These are phyloP conservation scores for Myotis findleyi DNA, from an alignment of 2,797 vertebrate species.

Conservation along the genomic window DNA sequence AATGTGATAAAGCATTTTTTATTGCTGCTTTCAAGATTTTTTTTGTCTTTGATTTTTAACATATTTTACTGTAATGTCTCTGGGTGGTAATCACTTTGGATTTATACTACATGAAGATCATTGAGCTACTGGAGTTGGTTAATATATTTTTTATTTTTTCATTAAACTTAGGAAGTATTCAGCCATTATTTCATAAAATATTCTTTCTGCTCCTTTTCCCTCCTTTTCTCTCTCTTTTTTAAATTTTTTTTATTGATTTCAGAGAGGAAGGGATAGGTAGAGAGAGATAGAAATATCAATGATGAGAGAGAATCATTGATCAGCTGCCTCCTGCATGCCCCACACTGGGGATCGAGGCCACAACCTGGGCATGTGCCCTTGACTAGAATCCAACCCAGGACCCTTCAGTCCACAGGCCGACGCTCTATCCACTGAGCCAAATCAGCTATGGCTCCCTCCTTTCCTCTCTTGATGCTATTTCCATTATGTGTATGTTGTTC, in stretches of 20 bases:
- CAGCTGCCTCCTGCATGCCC: too few species aligned
- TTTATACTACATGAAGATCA: background rate
- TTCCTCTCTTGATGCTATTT: background rate
- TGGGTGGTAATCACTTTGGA: background rate
- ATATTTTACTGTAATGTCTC: background rate
- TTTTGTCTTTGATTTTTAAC: background rate
- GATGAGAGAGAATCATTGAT: too few species aligned
- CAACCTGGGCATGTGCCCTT: too few species aligned
- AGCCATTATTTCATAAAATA: background rate
- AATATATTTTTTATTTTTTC: background rate
- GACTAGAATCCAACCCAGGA: fast-evolving
- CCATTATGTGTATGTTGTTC: background rate
- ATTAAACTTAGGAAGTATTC: background rate
- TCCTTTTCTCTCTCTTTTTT: too few species aligned
- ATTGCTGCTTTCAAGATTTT: background rate
- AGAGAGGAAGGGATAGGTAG: too few species aligned
- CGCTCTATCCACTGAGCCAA: too few species aligned
- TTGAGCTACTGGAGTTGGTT: background rate
- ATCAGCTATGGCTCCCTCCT: background rate
- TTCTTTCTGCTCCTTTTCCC: background rate
- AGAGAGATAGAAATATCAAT: too few species aligned
- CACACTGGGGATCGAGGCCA: too few species aligned
- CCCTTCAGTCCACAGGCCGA: too few species aligned
- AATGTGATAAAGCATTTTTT: background rate
- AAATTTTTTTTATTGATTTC: too few species aligned